Base-by-base conservation (phyloP, 1,140 invertebrate species). In the Lordiphosa stackelbergi region DNA sequence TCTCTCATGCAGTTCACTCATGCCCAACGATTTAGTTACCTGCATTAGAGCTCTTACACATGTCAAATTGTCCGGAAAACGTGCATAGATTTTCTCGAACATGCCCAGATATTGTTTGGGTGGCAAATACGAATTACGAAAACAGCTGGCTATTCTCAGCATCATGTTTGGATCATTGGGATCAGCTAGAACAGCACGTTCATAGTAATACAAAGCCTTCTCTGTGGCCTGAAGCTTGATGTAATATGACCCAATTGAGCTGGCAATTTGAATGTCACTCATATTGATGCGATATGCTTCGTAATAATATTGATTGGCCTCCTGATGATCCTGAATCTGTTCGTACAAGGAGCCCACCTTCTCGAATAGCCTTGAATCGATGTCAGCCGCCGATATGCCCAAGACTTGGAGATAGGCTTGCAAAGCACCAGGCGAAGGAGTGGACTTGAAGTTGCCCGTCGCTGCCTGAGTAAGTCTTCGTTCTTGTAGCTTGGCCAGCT, bases 251-350 rank as follows among this genome's bases (percentile, higher is more conserved):
- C 95, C 95, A 22, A 98, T 90, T 92, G 96, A 98, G 85, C 97
- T 94, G 55, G 98, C 95, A 0, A 96, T 95, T 53, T 93, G 92
- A 41, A 97, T 92, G 88, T 96, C 95, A 35, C 95, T 95, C 46
- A 97, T 96, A 88, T 95, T 96, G 85, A 95, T 94, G 69, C 96
- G 92, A 88, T 94, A 96, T 4, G 95, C 94, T 92, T 98, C 96
- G 88, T 92, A 93, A 73, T 97, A 94, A 89, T 96, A 97, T 74
- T 97, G 95, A 88, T 96, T 96, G 1, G 96, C 95, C 88, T 96
- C 94, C 75, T 96, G 95, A 70, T 96, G 95, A 86, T 98, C 96
- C 28, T 95, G 94, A 66, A 94, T 91, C 61, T 90, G 90, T 73
- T 97, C 96, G 79, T 94, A 96, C 70, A 98, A 90, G 78, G 95